A percentile compares a stretch with the other conserved stretches of the same genome.
These are phyloP conservation scores for Typhlichthys subterraneus DNA, from an alignment of 2,797 vertebrate species.

Conservation along the genomic window DNA sequence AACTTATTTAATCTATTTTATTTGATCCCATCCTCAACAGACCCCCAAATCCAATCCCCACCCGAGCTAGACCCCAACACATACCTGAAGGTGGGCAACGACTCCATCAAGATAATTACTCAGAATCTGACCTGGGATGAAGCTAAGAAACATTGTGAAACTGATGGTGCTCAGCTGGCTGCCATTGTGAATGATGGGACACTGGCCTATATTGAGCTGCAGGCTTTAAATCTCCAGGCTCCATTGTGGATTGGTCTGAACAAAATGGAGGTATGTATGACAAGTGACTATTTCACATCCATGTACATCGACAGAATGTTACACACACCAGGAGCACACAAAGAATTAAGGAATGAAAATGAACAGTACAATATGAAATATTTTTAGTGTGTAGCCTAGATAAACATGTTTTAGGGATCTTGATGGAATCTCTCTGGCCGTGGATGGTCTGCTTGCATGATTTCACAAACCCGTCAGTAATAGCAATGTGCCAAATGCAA, in stretches of 20 bases:
- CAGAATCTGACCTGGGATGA: conserved; percentile 84
- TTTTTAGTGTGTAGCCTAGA: too few relatives aligned
- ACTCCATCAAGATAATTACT: conserved; percentile 78
- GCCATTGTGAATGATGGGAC: conserved; percentile 82
- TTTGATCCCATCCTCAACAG: conserved; percentile 36
- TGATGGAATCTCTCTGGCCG: too few relatives aligned
- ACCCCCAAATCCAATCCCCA: background rate
- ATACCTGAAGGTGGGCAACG: conserved; percentile 74
- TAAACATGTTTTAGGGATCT: too few relatives aligned
- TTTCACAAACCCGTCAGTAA: too few relatives aligned
- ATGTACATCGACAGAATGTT: too few relatives aligned
- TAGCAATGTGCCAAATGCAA: too few relatives aligned
- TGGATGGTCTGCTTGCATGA: too few relatives aligned
- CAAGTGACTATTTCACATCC: too few relatives aligned
- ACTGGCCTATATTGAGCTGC: conserved; percentile 80
- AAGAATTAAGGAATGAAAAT: too few relatives aligned
- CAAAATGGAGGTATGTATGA: conserved; percentile 80
- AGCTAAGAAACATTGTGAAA: conserved; percentile 74
- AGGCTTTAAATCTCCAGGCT: conserved; percentile 66
- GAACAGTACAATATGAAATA: too few relatives aligned
- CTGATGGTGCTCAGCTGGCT: conserved; percentile 70
- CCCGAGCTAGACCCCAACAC: conserved; percentile 55
- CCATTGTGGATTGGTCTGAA: conserved; percentile 93
- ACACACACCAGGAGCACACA: too few relatives aligned
- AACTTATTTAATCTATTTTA: conserved; percentile 47